phyloP scores from a whole-genome alignment of 2,797 vertebrate species.

The Channallabes apus region DNA sequence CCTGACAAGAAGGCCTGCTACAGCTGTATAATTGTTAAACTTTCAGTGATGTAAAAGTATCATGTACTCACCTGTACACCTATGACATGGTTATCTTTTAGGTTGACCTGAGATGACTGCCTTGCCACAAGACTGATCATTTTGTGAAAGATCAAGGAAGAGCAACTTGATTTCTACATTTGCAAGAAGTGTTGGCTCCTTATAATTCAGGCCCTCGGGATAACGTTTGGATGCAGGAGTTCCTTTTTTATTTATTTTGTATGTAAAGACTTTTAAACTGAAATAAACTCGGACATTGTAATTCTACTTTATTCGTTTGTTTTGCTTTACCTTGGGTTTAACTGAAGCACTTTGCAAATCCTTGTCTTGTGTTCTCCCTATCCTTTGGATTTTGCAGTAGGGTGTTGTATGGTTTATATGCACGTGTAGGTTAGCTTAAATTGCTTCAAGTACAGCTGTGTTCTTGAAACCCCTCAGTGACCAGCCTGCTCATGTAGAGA shows the following conservation, averaged over 20 bases:
- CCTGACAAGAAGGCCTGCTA: conserved; percentile 58
- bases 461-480: too few species aligned
- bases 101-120: not conserved
- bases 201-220: not conserved
- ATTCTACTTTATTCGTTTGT: not conserved
- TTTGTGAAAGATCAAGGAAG: not conserved
- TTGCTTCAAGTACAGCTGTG: too few species aligned
- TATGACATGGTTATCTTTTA: not conserved
- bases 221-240: not conserved
- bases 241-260: not conserved
- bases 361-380: not conserved
- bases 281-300: not conserved
- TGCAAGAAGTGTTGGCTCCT: not conserved
- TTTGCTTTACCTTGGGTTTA: not conserved
- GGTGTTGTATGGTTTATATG: not conserved
- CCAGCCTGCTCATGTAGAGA: too few species aligned
- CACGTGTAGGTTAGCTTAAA: not conserved
- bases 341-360: not conserved
- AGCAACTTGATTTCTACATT: not conserved
- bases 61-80: not conserved
- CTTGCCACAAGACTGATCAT: too few species aligned
- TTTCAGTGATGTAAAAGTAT: not conserved
- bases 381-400: too few species aligned
- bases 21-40: not conserved
- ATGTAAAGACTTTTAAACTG: not conserved